Evolutionary conservation across 2,888 invertebrate species (phyloP).

Genomic region (Cordilura impudica): DNA sequence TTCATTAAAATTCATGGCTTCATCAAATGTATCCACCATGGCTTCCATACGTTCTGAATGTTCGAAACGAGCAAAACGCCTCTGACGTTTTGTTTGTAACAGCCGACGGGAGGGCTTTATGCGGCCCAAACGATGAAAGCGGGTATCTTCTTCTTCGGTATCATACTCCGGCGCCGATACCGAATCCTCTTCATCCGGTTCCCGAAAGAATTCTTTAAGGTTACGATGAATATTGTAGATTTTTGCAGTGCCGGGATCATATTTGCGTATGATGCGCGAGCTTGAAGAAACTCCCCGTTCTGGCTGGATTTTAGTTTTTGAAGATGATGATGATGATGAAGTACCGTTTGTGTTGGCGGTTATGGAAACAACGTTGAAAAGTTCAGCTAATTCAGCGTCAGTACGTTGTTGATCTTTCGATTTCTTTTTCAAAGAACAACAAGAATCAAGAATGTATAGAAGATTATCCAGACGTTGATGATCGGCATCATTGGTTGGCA

Average conservation of each 20-base stretch:
- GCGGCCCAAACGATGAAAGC: constrained; percentile 70
- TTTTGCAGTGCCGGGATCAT: constrained; percentile 67
- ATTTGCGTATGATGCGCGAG: constrained; percentile 72
- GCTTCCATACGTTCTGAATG: constrained; percentile 74
- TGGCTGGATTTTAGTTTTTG: constrained; percentile 63
- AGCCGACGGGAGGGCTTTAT: constrained; percentile 64
- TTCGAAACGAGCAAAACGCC: constrained; percentile 71
- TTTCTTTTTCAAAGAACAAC: too few species aligned
- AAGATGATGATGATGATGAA: constrained; percentile 46
- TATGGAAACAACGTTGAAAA: constrained; percentile 73
- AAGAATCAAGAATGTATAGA: constrained; percentile 66
- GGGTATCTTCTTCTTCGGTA: constrained; percentile 70
- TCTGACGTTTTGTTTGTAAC: constrained; percentile 64
- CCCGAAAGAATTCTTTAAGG: constrained; percentile 73
- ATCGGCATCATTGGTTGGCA: constrained; percentile 52
- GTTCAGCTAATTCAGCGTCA: constrained; percentile 73
- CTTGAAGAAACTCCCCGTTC: constrained; percentile 71
- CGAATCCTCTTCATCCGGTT: constrained; percentile 73
- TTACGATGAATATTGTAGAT: constrained; percentile 73
- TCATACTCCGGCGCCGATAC: constrained; percentile 74
- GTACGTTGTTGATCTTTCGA: constrained; percentile 72
- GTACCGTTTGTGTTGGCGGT: constrained; percentile 63
- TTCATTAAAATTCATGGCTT: constrained; percentile 72
- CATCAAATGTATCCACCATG: constrained; percentile 73
- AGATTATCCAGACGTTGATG: constrained; percentile 64